Base-by-base conservation (phyloP, 2,113 vertebrate genomes). In the Mixornis gularis region DNA sequence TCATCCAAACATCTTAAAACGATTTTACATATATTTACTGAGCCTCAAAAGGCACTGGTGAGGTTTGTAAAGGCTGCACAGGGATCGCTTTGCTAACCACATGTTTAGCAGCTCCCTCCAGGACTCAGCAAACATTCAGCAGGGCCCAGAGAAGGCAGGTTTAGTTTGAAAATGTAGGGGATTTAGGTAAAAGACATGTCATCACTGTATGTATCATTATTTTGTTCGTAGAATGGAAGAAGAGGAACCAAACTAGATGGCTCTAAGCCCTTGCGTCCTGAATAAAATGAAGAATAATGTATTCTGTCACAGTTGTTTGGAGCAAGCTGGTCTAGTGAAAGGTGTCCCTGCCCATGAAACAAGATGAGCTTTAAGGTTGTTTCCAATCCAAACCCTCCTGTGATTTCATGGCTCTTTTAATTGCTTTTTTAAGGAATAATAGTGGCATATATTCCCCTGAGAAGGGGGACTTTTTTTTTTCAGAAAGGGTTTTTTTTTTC, bases 1-100 rank as follows among this genome's bases (percentile, higher is more conserved):
- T 96, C 96, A 93, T 92, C 91, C 94, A 92, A 92, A 89, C 87
- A 48, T 18, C 91, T 91, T 63, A 24, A 89, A 70, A 44, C 27
- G 66, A 52, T 96, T 95, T 87, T 92, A 62, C 91, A 85, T 95
- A 1, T 10, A 56, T 85, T 96, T 83, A 66, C 81, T 30, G 26
- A 93, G 91, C 70, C 91, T 95, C 91, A 76, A 55, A 94, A 95
- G 79, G 6, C 85, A 43, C 94, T 77, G 87, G 0, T 68, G 78
- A 73, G 87, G 43, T 95, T 89, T 82, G 46, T 72, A 51, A 76
- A 69, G 73, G 49, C 83, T 90, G 14, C n/a, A 9, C 34, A 51
- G 71, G 81, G 43, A 87, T 92, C 21, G 4, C 80, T 93, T 65
- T 44, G 41, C 80, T 65, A 87, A 85, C 73, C 84, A 40, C 80